Base-by-base conservation (phyloP, 2,797 vertebrate genomes). In the Catamblyrhynchus diadema region DNA sequence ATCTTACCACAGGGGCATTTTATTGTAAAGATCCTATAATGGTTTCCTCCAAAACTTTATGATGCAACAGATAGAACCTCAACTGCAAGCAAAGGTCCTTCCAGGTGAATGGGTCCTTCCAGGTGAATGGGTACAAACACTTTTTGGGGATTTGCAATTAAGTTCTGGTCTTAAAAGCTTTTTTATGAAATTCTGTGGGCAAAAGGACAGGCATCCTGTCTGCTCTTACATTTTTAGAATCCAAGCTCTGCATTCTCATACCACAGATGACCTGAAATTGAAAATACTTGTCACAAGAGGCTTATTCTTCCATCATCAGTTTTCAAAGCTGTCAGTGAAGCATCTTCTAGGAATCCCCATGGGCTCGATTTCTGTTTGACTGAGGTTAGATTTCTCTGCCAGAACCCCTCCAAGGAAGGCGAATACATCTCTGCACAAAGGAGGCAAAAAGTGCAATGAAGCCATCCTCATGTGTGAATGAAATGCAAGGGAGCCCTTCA, bases 381-480 rank as follows among this genome's bases (percentile, higher is more conserved):
- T 57, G 60, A 70, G 65, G 20, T 44, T 53, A 61, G 14, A 73
- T 45, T 10, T 85, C 35, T 69, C 69, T 69, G 54, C 14, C 62
- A 64, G 17, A 1, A 7, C 15, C 8, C 21, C 22, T 64, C 28
- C 28, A 70, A 39, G 28, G 9, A 72, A 73, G 60, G 24, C 17
- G 22, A 82, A 73, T 33, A 10, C 5, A 35, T 10, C 16, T 75
- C 33, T 69, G 35, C 21, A 61, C n/a, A 65, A 53, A 64, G 37
- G 14, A 75, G 25, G 28, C 20, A 50, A 45, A 22, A 70, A 35
- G 17, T 50, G 16, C 48, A 59, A 32, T 16, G 8, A 61, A 57
- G 12, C 35, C 25, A 14, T 42, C 15, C 9, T 10, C 0, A 0
- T 13, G 7, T 32, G 50, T 32, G 37, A 78, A 56, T 10, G 10